Evolutionary conservation across 1,140 invertebrate genomes (phyloP), one percentile per base, ranked within the genome.

Genomic region (Zaprionus taronus): DNA sequence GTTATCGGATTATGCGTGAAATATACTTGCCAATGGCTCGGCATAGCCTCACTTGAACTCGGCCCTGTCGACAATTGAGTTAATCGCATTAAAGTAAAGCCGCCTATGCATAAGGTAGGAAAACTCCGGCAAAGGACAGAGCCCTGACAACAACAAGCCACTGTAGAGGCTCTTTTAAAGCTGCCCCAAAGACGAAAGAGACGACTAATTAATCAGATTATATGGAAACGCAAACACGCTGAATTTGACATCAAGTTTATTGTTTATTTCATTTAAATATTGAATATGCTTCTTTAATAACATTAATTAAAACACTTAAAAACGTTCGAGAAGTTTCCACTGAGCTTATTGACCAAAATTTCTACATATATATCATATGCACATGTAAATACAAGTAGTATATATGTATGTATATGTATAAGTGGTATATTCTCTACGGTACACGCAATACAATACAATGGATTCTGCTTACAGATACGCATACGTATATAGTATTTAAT

Each of bases 161-260:
- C 20, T 20, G n/a, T 9, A 3, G 12, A 28, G 24, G 22, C 24
- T n/a, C 53, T 31, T 56, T 56, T 24, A 56, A 28, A 56, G 26
- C 53, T 15, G 26, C 26, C 14, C 28, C 1, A 14, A 1, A 14
- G 2, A n/a, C 14, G 6, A 41, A n/a, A 5, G 2, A 44, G 41
- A 9, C 7, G 41, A 47, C 56, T 28, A 67, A 28, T 67, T 58
- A 67, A 67, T 24, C 65, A 58, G 28, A 47, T 22, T 15, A 41
- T 26, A 22, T 34, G 11, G 1, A n/a, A 51, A 51, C 24, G 26
- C 17, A 31, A 72, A 4, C 3, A 22, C 11, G 36, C 5, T 67
- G 57, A 81, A 71, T 81, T 74, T 81, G 78, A 87, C 85, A 87
- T 89, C 63, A 84, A 87, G 49, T 90, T 89, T 80, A 83, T 86